Conservation (phyloP, 2,113 vertebrate species). For the Empidonax alnorum region DNA sequence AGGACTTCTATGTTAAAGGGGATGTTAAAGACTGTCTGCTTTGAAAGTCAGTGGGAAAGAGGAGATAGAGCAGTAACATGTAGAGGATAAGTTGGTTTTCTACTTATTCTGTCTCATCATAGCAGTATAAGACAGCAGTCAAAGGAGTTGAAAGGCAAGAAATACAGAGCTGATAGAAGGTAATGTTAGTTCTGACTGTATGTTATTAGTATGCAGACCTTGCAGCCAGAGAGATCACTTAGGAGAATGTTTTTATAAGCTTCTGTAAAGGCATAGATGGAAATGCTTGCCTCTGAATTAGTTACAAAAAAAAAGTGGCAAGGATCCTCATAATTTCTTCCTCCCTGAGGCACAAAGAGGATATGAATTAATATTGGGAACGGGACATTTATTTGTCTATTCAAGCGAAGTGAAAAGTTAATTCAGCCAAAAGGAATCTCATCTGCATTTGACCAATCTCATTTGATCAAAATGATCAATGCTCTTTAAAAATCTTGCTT, state of each 20-base stretch:
- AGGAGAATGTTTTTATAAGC: not conserved
- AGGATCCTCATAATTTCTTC: not conserved
- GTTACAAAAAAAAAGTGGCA: not conserved
- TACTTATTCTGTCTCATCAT: not conserved
- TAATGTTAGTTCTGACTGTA: not conserved
- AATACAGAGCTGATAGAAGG: not conserved
- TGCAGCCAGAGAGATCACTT: not conserved
- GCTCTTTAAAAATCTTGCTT: not conserved
- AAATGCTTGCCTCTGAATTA: not conserved
- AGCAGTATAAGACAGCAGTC: not conserved
- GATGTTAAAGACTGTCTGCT: not conserved
- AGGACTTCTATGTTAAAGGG: not conserved
- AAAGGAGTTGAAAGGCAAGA: not conserved
- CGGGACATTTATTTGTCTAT: not conserved
- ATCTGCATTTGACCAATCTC: not conserved
- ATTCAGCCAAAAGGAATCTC: not conserved
- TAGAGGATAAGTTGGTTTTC: not conserved
- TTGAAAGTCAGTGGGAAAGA: not conserved
- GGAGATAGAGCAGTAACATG: not conserved
- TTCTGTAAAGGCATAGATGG: not conserved
- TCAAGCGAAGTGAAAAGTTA: not conserved
- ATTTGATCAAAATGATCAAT: not conserved
- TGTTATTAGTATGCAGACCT: not conserved
- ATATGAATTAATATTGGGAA: not conserved
- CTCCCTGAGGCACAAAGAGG: not conserved